A percentile compares a stretch with the other conserved stretches of the same genome.
These are phyloP conservation scores for Portevinia maculata DNA, from an alignment of 2,888 invertebrate species.

Conservation along the genomic window DNA sequence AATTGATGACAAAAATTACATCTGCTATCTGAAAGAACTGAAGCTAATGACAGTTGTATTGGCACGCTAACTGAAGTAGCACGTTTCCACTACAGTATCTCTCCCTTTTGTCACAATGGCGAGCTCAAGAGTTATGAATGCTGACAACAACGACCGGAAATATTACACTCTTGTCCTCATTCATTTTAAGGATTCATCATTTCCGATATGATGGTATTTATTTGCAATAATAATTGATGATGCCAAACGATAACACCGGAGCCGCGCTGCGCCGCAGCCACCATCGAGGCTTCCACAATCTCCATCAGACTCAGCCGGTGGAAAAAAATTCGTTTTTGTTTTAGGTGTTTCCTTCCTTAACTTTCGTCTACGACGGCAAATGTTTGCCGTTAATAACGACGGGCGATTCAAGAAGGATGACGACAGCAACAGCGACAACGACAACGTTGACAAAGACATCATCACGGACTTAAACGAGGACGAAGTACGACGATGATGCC, in stretches of 20 bases:
- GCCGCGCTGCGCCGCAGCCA: not conserved
- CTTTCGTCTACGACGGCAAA: conserved; percentile 49
- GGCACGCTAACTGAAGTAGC: not conserved
- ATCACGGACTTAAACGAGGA: conserved; percentile 7
- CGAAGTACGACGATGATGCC: conserved; percentile 28
- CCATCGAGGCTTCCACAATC: not conserved
- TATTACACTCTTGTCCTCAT: conserved; percentile 69
- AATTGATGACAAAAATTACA: not conserved
- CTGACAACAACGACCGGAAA: conserved; percentile 69
- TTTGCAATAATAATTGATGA: conserved; percentile 74
- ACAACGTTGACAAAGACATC: conserved; percentile 23
- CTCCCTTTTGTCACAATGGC: conserved; percentile 15
- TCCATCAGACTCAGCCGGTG: conserved; percentile 19
- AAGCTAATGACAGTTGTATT: conserved; percentile 30
- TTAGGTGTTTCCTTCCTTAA: conserved; percentile 58
- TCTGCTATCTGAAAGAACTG: conserved; percentile 29
- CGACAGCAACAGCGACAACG: conserved; percentile 18
- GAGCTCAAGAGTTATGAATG: conserved; percentile 67
- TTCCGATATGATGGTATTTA: conserved; percentile 74
- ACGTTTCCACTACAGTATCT: not conserved
- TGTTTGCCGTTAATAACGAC: conserved; percentile 65
- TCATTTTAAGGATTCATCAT: conserved; percentile 74
- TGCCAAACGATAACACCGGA: conserved; percentile 66
- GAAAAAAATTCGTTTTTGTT: conserved; percentile 62
- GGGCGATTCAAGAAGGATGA: conserved; percentile 64